These are phyloP conservation scores for Nestor notabilis DNA, from an alignment of 2,113 vertebrate species.

Conservation along the genomic window DNA sequence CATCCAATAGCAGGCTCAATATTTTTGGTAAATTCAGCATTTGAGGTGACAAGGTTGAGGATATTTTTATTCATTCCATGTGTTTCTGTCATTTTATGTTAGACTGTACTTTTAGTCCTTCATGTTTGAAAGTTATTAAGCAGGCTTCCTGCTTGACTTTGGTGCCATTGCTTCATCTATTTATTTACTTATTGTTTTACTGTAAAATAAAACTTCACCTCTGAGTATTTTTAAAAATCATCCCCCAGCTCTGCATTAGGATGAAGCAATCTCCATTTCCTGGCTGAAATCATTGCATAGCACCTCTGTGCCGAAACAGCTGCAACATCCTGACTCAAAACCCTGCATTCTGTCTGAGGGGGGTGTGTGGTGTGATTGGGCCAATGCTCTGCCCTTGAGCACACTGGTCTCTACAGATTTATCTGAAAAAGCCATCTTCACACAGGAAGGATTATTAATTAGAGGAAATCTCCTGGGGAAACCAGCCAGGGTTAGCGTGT, in stretches of 20 bases:
- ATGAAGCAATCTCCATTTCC: constrained; percentile 25
- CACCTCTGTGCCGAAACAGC: background rate
- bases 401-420: background rate
- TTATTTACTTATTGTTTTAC: background rate
- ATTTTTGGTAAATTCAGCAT: background rate
- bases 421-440: background rate
- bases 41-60: background rate
- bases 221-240: background rate
- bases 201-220: background rate
- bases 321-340: constrained; percentile 45
- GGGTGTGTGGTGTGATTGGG: background rate
- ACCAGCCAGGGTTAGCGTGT: background rate
- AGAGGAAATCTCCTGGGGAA: background rate
- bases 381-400: background rate
- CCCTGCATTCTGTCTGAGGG: background rate
- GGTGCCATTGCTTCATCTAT: background rate
- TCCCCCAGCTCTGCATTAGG: background rate
- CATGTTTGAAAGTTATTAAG: background rate
- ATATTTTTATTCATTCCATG: background rate
- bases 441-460: background rate
- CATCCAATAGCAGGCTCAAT: background rate
- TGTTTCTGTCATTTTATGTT: background rate
- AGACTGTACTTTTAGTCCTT: background rate
- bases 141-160: background rate
- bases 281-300: background rate